Base-by-base conservation (phyloP, 2,888 invertebrate species). In the Diplolepis rosae region DNA sequence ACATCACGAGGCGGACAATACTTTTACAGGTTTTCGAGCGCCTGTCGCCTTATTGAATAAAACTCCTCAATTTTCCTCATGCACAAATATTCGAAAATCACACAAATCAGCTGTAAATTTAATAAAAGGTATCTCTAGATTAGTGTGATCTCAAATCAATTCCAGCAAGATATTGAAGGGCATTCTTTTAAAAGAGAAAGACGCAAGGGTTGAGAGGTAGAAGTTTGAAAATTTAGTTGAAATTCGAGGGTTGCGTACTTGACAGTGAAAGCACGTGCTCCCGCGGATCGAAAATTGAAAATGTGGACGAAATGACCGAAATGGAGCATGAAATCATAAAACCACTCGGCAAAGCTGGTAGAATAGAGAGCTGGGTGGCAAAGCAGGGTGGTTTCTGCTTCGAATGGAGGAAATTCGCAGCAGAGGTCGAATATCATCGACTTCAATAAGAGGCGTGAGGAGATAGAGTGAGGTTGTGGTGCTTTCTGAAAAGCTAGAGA, bases 251-350 rank as follows among this genome's bases (percentile, higher is more conserved):
- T 32, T 22, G 30, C 13, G 24, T 35, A 39, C 9, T 39, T 61
- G 39, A 39, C n/a, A 61, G 39, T 61, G 61, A 61, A 61, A 61
- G 39, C 61, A 61, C 61, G 61, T 61, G 61, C 61, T 61, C 24
- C 24, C 61, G 61, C 61, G 61, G 39, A 39, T 61, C 61, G 72
- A 77, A 76, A 81, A 81, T 78, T 74, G 80, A 80, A 80, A 77
- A 80, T 79, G 80, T 81, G 73, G 79, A 77, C 79, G 80, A 79
- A 81, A 79, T 79, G 76, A 74, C 73, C 72, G 80, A 82, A 85
- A 84, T 80, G 81, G 84, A 80, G 84, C 83, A 80, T 83, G 82
- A 85, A 83, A 85, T 85, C 83, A 82, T 82, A 79, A 82, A 83
- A 81, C 82, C 82, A 79, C 78, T 83, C 75, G 77, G 74, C 72